Percentiles rank a stretch among this genome's conserved stretches.
phyloP scores from a whole-genome alignment of 2,888 invertebrate genomes.

The Lamellibrachia satsuma region DNA sequence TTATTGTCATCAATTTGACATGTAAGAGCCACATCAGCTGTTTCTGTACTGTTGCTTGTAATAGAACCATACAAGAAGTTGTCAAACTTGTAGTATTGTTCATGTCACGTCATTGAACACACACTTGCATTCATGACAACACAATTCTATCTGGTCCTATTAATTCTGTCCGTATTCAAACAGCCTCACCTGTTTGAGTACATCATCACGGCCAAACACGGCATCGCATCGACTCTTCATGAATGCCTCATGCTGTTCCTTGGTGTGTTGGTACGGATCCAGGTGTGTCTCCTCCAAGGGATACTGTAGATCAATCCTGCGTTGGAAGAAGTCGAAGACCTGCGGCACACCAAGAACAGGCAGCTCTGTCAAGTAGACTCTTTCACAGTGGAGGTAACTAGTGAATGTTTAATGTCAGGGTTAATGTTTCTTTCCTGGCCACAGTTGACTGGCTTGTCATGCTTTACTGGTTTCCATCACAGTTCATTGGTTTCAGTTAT shows the following conservation, averaged over 20 bases:
- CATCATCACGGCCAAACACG: slow-evolving; percentile 56
- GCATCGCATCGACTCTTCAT: slow-evolving; percentile 54
- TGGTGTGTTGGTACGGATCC: slow-evolving; percentile 50
- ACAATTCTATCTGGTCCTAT: not conserved
- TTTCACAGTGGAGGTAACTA: too few species aligned
- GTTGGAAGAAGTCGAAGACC: slow-evolving; percentile 60
- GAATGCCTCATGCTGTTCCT: slow-evolving; percentile 56
- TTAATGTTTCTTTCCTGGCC: not conserved
- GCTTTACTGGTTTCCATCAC: not conserved
- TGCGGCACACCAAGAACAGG: slow-evolving; percentile 36
- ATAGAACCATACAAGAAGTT: too few species aligned
- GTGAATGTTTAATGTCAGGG: too few species aligned
- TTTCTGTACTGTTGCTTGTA: too few species aligned
- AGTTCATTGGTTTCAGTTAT: not conserved
- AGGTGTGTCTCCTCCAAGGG: slow-evolving; percentile 51
- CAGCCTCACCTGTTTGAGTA: slow-evolving; percentile 52
- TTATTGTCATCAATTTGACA: too few species aligned
- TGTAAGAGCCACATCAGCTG: too few species aligned
- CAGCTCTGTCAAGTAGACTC: not conserved
- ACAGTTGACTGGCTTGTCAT: not conserved
- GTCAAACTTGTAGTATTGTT: not conserved
- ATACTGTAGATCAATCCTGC: slow-evolving; percentile 57
- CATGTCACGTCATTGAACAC: not conserved
- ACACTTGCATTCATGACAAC: not conserved
- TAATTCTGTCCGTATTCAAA: not conserved